Evolutionary conservation across 2,797 vertebrate species (phyloP).

Genomic region (Diplodus sargus): DNA sequence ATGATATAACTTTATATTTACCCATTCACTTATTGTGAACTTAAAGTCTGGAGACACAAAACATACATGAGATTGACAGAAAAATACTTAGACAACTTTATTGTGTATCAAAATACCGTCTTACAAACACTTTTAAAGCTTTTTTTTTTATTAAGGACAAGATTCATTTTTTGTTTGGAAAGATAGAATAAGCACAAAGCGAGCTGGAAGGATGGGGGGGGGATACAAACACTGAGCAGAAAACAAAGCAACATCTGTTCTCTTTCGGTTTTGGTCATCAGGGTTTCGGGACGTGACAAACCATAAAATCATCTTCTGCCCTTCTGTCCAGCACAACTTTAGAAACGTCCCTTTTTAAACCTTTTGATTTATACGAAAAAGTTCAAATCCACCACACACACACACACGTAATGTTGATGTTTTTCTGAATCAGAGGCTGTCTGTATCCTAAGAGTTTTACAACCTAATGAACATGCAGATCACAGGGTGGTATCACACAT

Average conservation of each 20-base stretch:
- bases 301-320: constrained; percentile 33
- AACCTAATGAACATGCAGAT: constrained; percentile 35
- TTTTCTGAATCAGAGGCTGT: constrained; percentile 27
- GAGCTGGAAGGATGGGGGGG: constrained; percentile 50
- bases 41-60: constrained; percentile 8
- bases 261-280: constrained; percentile 59
- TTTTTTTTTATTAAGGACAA: constrained; percentile 70
- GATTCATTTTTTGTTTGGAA: constrained; percentile 69
- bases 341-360: constrained; percentile 75
- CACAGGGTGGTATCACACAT: constrained; percentile 31
- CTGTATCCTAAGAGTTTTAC: constrained; percentile 23
- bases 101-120: constrained; percentile 90
- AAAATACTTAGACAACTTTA: constrained; percentile 88
- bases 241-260: constrained; percentile 61
- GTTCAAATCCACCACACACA: constrained; percentile 21
- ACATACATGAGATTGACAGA: constrained; percentile 68
- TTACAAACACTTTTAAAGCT: constrained; percentile 82
- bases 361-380: constrained; percentile 34
- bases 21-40: not conserved
- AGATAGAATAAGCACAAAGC: constrained; percentile 77
- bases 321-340: constrained; percentile 49
- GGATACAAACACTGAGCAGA: constrained; percentile 68
- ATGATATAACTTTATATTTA: not conserved
- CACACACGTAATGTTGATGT: not conserved
- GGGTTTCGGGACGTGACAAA: constrained; percentile 44